Evolutionary conservation across 1,140 invertebrate genomes (phyloP), one percentile per base, ranked within the genome.

Genomic region (Drosophila suzukii): DNA sequence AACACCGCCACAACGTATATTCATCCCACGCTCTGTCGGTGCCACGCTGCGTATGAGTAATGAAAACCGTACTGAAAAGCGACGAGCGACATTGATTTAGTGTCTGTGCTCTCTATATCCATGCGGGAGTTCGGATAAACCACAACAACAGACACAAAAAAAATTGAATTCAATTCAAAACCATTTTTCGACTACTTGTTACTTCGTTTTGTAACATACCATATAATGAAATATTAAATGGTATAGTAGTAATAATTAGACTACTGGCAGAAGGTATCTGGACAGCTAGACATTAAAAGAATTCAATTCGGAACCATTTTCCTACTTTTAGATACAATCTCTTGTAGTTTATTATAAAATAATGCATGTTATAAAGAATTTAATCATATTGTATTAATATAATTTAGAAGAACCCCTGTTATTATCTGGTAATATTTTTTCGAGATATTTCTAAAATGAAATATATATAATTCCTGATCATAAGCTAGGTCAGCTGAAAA

Each of bases 31-130:
- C 56, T 57, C 50, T 20, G 27, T 3, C n/a, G 67, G 77, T 61
- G 51, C 57, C 50, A 81, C 65, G 78, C 82, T 74, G 70, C 83
- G 83, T 79, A 86, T 86, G 72, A 82, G 75, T 71, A 88, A 86
- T 86, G 68, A 63, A 86, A 80, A 81, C 24, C 59, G 66, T 73
- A 82, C 78, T 78, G 78, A 82, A 82, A 82, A 79, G 70, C 79
- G 71, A 62, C 71, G 51, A 88, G 27, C 62, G 84, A 86, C 83
- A 88, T 86, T 88, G 83, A 86, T 86, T 88, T 86, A 88, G 85
- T 86, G 75, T 60, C 85, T 73, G 46, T 47, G 68, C 66, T 59
- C 74, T 44, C 58, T 38, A 55, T 24, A 41, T 41, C 60, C 54
- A 66, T 59, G 73, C 73, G 54, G 73, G 54, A 55, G 73, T 39